These are phyloP conservation scores for Drosophila auraria DNA, from an alignment of 1,140 invertebrate genomes.

Conservation along the genomic window DNA sequence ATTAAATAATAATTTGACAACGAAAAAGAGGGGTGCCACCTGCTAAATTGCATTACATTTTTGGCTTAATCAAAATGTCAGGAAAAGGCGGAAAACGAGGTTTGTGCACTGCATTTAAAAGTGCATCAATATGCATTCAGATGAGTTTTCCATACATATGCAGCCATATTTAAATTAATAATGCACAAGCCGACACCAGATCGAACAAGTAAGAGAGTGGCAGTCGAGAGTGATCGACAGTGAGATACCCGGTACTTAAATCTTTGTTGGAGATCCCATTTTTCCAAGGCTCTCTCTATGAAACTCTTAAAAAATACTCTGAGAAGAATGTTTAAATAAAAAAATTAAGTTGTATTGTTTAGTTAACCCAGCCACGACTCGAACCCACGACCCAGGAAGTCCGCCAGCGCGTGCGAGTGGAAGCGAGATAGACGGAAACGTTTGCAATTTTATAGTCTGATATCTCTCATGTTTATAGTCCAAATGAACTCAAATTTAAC, in stretches of 20 bases:
- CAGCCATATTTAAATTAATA: conserved; percentile 74
- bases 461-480: no score
- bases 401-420: no score
- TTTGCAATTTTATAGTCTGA: no score
- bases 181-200: conserved; percentile 46
- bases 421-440: no score
- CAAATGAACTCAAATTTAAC: no score
- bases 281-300: no score
- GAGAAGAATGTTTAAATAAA: no score
- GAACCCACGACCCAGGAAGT: no score
- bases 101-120: conserved; percentile 55
- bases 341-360: no score
- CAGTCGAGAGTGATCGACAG: background rate
- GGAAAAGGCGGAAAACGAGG: background rate
- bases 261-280: background rate
- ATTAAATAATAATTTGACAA: conserved; percentile 71
- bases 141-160: conserved; percentile 38
- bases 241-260: background rate
- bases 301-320: no score
- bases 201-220: conserved; percentile 4
- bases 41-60: conserved; percentile 70
- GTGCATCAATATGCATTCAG: conserved; percentile 66
- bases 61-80: conserved; percentile 75
- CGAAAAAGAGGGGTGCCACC: conserved; percentile 23
- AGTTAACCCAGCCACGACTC: no score